A percentile compares a stretch with the other conserved stretches of the same genome.
These are phyloP conservation scores for Scaptomyza pallida DNA, from an alignment of 1,140 invertebrate species.

Conservation along the genomic window DNA sequence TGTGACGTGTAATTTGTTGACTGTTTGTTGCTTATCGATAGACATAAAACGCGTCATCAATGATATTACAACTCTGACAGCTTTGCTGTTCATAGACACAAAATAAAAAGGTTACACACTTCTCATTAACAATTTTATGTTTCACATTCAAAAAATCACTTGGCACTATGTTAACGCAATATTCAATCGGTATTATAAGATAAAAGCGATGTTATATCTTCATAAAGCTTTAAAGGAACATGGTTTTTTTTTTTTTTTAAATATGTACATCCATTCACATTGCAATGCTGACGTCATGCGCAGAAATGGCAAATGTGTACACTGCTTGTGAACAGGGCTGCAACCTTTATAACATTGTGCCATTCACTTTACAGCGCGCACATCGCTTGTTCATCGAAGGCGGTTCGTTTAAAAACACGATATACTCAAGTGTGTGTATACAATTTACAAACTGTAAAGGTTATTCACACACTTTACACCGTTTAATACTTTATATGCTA, in stretches of 20 bases:
- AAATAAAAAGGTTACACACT: not conserved
- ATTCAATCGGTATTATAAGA: not conserved
- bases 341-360: constrained; percentile 1
- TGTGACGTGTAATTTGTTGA: constrained; percentile 53
- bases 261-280: not conserved
- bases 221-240: no score
- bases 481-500: no score
- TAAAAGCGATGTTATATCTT: no score
- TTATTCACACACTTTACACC: not conserved
- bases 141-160: not conserved
- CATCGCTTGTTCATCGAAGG: not conserved
- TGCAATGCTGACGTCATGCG: constrained; percentile 1
- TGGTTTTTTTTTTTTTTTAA: no score
- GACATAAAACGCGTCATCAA: not conserved
- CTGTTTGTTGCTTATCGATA: constrained; percentile 33
- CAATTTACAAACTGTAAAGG: not conserved
- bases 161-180: not conserved
- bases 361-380: constrained; percentile 14
- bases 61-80: constrained; percentile 19
- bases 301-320: not conserved
- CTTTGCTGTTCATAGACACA: not conserved
- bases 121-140: not conserved
- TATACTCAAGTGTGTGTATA: no score
- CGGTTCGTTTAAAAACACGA: not conserved
- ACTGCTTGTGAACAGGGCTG: not conserved